Conservation (phyloP, 2,888 invertebrate species). For the Agrotis puta region DNA sequence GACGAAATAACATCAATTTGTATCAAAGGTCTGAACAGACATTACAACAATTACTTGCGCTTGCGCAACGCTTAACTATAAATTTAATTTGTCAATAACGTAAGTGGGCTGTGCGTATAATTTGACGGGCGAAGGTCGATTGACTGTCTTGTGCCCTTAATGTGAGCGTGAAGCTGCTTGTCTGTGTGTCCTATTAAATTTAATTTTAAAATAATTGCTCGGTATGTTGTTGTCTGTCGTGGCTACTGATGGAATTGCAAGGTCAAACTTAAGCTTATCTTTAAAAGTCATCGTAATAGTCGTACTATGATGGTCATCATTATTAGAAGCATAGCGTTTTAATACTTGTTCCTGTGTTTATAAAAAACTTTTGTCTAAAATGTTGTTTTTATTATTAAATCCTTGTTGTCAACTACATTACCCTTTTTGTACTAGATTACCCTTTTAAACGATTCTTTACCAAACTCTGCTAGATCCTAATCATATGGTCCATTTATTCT, state of each 20-base stretch:
- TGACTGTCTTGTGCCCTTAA: constrained; percentile 59
- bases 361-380: too few relatives aligned
- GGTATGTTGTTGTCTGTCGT: constrained; percentile 15
- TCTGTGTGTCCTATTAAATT: constrained; percentile 38
- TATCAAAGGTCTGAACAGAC: constrained; percentile 13
- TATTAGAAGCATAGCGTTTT: neutral
- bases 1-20: neutral
- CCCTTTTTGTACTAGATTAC: too few relatives aligned
- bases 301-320: constrained; percentile 12
- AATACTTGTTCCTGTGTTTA: too few relatives aligned
- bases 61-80: constrained; percentile 61
- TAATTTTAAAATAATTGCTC: constrained; percentile 42
- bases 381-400: too few relatives aligned
- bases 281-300: neutral
- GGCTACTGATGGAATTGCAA: constrained; percentile 16
- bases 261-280: constrained; percentile 11
- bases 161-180: constrained; percentile 34
- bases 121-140: constrained; percentile 71
- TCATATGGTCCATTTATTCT: neutral
- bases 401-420: too few relatives aligned
- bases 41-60: constrained; percentile 59
- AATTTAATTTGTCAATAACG: constrained; percentile 73
- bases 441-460: neutral
- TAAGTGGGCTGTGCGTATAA: constrained; percentile 70
- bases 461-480: neutral